phyloP scores from a whole-genome alignment of 2,113 vertebrate genomes.

The Miniopterus natalensis region DNA sequence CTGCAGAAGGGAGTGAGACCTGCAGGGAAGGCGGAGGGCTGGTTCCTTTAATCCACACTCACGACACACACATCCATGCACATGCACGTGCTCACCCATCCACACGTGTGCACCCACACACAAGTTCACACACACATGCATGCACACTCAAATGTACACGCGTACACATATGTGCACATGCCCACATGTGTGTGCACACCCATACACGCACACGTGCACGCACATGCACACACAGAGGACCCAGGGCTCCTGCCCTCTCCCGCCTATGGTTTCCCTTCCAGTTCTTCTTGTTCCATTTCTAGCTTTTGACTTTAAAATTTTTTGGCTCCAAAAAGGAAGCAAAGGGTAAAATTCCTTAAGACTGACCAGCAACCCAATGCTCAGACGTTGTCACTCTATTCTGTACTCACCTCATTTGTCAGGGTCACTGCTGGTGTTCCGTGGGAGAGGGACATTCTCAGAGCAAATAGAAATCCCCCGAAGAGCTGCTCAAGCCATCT shows the following conservation, averaged over 20 bases:
- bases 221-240: not conserved
- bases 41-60: not conserved
- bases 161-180: too few species aligned
- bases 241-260: not conserved
- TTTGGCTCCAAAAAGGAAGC: not conserved
- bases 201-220: not conserved
- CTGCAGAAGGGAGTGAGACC: not conserved
- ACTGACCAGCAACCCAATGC: not conserved
- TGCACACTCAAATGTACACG: too few species aligned
- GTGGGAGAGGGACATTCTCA: not conserved
- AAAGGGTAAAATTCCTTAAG: not conserved
- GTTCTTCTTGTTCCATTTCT: not conserved
- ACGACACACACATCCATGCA: rapidly evolving
- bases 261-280: not conserved
- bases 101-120: too few species aligned
- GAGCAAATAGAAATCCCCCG: not conserved
- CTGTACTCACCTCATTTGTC: not conserved
- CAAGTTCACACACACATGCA: too few species aligned
- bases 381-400: not conserved
- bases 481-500: not conserved
- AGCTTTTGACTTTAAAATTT: not conserved
- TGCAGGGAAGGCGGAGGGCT: not conserved
- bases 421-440: not conserved
- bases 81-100: not conserved
- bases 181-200: not conserved